A percentile compares a stretch with the other conserved stretches of the same genome.
phyloP scores from a whole-genome alignment of 1,140 invertebrate genomes.

The Ooceraea biroi region DNA sequence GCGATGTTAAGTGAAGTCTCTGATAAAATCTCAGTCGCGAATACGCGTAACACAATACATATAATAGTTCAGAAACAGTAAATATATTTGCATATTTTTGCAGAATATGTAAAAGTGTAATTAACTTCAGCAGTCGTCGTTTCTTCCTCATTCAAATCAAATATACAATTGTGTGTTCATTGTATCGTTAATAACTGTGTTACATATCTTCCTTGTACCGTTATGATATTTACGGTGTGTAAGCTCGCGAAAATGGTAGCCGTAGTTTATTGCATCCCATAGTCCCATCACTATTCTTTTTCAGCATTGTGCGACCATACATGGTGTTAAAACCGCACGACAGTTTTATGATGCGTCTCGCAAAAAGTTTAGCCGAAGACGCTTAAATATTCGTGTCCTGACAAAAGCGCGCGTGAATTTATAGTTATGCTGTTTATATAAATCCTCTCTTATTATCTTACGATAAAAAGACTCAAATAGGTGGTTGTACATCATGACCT shows the following conservation, averaged over 20 bases:
- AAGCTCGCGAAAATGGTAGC: slow-evolving; percentile 43
- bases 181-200: slow-evolving; percentile 28
- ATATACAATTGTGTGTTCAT: slow-evolving; percentile 12
- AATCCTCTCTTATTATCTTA: neutral
- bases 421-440: neutral
- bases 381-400: neutral
- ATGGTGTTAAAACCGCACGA: slow-evolving; percentile 1
- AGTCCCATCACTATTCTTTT: slow-evolving; percentile 19
- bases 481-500: neutral
- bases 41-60: too few species aligned
- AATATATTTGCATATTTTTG: too few species aligned
- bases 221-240: slow-evolving; percentile 32
- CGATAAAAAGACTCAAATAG: neutral
- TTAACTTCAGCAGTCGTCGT: slow-evolving; percentile 9
- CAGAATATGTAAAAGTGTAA: slow-evolving; percentile 15
- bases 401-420: neutral
- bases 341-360: slow-evolving; percentile 10
- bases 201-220: slow-evolving; percentile 30
- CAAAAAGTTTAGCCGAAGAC: slow-evolving; percentile 13
- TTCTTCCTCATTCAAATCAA: slow-evolving; percentile 11
- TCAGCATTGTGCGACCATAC: slow-evolving; percentile 11
- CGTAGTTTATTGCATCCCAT: slow-evolving; percentile 38
- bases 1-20: too few species aligned
- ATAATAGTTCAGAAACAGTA: neutral
- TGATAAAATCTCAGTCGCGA: too few species aligned